Evolutionary conservation across 2,888 invertebrate species (phyloP).

Genomic region (Sialis fuliginosa): DNA sequence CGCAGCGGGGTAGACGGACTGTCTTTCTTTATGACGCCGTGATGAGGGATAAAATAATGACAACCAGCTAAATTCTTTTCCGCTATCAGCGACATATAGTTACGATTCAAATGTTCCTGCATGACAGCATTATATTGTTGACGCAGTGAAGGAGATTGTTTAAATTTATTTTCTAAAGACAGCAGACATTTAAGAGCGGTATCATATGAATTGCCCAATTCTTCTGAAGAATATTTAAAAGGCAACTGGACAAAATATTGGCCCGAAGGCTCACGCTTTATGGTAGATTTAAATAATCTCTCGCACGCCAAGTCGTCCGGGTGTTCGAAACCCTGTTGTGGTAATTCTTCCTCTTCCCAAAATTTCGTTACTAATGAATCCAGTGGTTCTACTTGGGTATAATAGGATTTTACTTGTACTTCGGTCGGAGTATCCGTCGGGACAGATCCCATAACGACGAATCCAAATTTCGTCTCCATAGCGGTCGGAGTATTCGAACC

Average conservation of each 20-base stretch:
- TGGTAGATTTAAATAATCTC: neutral
- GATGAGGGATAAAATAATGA: constrained; percentile 5
- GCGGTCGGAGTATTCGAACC: neutral
- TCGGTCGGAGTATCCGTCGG: neutral
- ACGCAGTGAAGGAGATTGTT: neutral
- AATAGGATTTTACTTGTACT: neutral
- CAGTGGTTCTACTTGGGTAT: neutral
- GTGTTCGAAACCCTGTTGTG: neutral
- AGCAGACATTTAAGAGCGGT: neutral
- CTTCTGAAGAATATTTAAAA: neutral
- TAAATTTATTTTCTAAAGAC: constrained; percentile 1
- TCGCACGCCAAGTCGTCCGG: neutral
- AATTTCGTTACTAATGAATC: too few relatives aligned
- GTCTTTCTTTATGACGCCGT: neutral
- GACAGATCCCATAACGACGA: neutral
- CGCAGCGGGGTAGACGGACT: neutral
- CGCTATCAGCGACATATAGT: neutral
- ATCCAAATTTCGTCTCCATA: neutral
- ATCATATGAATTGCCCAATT: neutral
- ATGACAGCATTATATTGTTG: neutral
- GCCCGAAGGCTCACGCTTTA: neutral
- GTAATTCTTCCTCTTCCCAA: neutral
- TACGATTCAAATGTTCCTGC: neutral
- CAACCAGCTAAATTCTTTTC: neutral
- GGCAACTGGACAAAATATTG: neutral